Conservation (phyloP, 2,113 vertebrate species). For the Conger conger region DNA sequence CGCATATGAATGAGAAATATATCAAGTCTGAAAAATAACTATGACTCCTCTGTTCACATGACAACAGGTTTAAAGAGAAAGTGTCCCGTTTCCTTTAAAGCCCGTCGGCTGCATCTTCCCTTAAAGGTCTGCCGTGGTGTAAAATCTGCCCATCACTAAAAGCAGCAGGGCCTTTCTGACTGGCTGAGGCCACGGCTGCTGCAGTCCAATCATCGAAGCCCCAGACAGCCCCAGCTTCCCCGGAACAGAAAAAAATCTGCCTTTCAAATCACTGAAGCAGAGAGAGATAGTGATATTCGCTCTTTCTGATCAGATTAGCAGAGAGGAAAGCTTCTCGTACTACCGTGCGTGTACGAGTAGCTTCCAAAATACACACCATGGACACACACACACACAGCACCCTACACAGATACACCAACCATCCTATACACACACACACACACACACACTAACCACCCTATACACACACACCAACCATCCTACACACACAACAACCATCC, state of each 20-base stretch:
- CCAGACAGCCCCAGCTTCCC: constrained; percentile 27
- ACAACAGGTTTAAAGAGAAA: background rate
- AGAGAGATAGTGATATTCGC: constrained; percentile 13
- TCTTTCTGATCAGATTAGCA: constrained; percentile 33
- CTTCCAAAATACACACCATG: constrained; percentile 7
- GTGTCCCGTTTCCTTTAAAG: too few species aligned
- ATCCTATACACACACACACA: background rate
- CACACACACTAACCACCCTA: background rate
- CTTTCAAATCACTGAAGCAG: constrained; percentile 48
- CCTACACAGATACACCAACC: background rate
- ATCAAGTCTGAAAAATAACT: background rate
- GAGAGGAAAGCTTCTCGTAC: constrained; percentile 32
- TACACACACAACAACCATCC: background rate
- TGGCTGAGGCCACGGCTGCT: constrained; percentile 51
- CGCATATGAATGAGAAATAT: background rate
- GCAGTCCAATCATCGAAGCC: constrained; percentile 58
- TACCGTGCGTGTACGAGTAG: background rate
- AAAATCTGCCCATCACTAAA: constrained; percentile 67
- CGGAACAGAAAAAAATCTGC: constrained; percentile 40
- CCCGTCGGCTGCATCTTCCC: constrained; percentile 2
- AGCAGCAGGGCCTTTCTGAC: constrained; percentile 54
- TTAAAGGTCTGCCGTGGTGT: constrained; percentile 20
- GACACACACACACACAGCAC: background rate
- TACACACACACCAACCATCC: too few species aligned
- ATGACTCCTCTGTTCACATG: too few species aligned